A percentile compares a stretch with the other conserved stretches of the same genome.
phyloP scores from a whole-genome alignment of 2,888 invertebrate species.

The Pedicia rivosa region DNA sequence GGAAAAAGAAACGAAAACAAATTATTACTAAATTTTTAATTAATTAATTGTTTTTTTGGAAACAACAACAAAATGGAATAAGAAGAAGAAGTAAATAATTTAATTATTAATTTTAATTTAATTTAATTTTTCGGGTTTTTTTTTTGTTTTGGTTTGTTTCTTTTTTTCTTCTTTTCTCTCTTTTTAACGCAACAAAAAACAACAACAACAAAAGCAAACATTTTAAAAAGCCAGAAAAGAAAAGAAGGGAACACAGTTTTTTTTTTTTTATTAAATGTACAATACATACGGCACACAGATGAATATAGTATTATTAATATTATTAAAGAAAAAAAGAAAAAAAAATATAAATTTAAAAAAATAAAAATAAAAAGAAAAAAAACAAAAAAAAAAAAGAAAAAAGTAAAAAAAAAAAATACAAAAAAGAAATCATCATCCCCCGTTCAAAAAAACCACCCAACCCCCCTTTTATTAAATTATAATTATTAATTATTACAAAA shows the following conservation, averaged over 20 bases:
- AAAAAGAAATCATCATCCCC: too few species aligned
- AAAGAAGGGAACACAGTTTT: not conserved
- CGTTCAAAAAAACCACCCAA: too few species aligned
- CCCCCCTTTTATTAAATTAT: too few species aligned
- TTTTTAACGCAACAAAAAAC: too few species aligned
- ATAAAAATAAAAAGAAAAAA: too few species aligned
- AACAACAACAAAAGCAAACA: not conserved
- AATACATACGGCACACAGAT: not conserved
- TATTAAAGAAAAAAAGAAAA: not conserved
- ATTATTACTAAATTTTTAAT: not conserved
- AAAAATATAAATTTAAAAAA: not conserved
- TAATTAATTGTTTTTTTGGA: not conserved
- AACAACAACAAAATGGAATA: conserved; percentile 7
- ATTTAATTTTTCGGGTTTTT: not conserved
- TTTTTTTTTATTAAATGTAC: too few species aligned
- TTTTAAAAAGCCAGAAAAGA: too few species aligned
- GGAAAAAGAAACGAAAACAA: conserved; percentile 1
- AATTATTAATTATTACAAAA: too few species aligned
- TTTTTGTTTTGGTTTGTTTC: too few species aligned
- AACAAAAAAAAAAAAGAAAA: not conserved
- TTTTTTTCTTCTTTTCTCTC: too few species aligned
- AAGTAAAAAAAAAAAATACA: not conserved
- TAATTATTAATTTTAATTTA: not conserved
- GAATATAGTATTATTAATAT: not conserved
- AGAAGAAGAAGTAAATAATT: conserved; percentile 1